A percentile compares a stretch with the other conserved stretches of the same genome.
These are phyloP conservation scores for Epinotia brunnichana DNA, from an alignment of 2,888 invertebrate species.

Conservation along the genomic window DNA sequence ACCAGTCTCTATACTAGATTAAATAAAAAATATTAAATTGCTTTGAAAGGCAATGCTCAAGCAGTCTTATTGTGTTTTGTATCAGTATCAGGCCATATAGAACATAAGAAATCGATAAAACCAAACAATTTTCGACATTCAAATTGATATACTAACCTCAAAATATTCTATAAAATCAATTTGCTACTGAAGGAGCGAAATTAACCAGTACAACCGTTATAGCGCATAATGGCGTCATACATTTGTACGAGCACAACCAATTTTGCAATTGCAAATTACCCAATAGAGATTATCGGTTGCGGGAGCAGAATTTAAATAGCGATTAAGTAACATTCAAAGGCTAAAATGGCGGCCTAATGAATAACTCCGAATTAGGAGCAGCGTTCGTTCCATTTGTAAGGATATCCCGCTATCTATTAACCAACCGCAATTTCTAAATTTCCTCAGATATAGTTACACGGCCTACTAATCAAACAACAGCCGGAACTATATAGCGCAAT, in stretches of 20 bases:
- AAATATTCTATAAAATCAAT: background rate
- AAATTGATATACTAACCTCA: background rate
- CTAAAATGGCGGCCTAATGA: constrained; percentile 22
- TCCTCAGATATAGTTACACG: constrained; percentile 36
- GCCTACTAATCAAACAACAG: constrained; percentile 26
- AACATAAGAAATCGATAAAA: background rate
- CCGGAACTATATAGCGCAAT: constrained; percentile 42
- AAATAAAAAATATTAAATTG: too few species aligned
- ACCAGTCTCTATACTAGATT: background rate
- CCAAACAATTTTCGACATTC: background rate
- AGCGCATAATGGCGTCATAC: constrained; percentile 6
- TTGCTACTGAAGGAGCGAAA: background rate
- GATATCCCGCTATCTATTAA: constrained; percentile 30
- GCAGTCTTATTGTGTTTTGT: background rate
- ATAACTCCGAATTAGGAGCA: constrained; percentile 25
- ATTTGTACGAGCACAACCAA: constrained; percentile 28
- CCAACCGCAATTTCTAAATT: constrained; percentile 29
- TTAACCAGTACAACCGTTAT: constrained; percentile 6
- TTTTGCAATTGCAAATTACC: constrained; percentile 38
- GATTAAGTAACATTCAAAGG: constrained; percentile 33
- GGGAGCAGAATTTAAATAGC: constrained; percentile 35
- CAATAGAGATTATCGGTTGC: constrained; percentile 36
- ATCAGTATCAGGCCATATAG: too few species aligned
- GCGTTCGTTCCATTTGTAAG: constrained; percentile 25
- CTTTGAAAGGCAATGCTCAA: too few species aligned